Base-by-base conservation (phyloP, 1,140 invertebrate species). In the Elysia chlorotica region DNA sequence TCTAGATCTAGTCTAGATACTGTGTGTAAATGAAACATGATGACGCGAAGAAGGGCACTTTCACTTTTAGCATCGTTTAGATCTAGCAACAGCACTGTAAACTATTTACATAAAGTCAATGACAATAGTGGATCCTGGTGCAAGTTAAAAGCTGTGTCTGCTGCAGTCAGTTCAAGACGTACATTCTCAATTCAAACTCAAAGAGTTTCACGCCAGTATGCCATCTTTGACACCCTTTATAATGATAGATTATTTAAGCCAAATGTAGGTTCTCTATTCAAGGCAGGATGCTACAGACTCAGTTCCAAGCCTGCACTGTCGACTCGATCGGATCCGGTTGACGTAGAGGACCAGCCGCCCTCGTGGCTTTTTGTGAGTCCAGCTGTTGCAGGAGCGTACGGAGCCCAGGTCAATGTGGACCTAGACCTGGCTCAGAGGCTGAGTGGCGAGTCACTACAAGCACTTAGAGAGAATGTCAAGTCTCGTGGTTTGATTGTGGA, bases 281-380 rank as follows among this genome's bases (percentile, higher is more conserved):
- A 23, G 19, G 23, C 30, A 33, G 37, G 19, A 4, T 33, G 25
- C n/a, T 5, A 62, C 3, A 62, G 31, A 35, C n/a, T 19, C 2
- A 2, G 31, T 1, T 33, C 28, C 2, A 3, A 35, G 31, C 59
- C 33, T 10, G 6, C 59, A 35, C 10, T 35, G 23, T 17, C 59
- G 37, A 23, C 3, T 59, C n/a, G n/a, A n/a, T n/a, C n/a, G n/a
- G n/a, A n/a, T n/a, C n/a, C n/a, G n/a, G n/a, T n/a, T n/a, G n/a
- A n/a, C n/a, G n/a, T 70, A 37, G 69, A 71, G 0, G 53, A 63
- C 36, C 69, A 71, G 53, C 69, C 69, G 31, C 35, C 25, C 1
- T 71, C 69, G 23, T 71, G 69, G 69, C 59, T 71, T 6, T 71
- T 71, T 63, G 69, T 71, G 1, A 71, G 38, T 33, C 14, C n/a